Conservation (phyloP, 2,797 vertebrate species). For the Micrastur ruficollis region DNA sequence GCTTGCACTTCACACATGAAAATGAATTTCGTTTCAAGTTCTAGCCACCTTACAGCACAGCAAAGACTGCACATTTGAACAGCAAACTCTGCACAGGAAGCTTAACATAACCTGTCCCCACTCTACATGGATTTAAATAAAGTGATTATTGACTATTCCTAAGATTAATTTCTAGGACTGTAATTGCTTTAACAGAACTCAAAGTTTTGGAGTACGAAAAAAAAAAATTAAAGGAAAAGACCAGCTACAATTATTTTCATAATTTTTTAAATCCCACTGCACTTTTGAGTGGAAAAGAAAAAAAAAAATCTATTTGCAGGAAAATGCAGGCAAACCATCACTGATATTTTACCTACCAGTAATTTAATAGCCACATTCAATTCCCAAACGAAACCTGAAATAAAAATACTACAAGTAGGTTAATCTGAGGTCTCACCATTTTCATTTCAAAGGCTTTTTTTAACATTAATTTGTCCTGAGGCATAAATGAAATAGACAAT, state of each 20-base stretch:
- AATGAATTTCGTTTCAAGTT: background rate
- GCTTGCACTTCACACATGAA: background rate
- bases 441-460: conserved; percentile 37
- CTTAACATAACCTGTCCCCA: background rate
- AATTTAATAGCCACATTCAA: background rate
- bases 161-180: background rate
- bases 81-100: background rate
- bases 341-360: background rate
- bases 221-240: background rate
- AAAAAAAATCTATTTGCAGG: background rate
- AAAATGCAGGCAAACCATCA: background rate
- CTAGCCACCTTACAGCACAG: background rate
- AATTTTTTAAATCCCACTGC: background rate
- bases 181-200: background rate
- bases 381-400: conserved; percentile 35
- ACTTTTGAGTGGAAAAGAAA: background rate
- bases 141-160: background rate
- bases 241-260: background rate
- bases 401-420: conserved; percentile 48
- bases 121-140: background rate
- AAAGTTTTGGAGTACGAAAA: background rate
- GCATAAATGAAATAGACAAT: conserved; percentile 41
- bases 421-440: conserved; percentile 26
- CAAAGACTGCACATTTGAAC: background rate
- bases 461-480: conserved; percentile 37